Evolutionary conservation across 2,888 invertebrate species (phyloP).

Genomic region (Nomada fabriciana): DNA sequence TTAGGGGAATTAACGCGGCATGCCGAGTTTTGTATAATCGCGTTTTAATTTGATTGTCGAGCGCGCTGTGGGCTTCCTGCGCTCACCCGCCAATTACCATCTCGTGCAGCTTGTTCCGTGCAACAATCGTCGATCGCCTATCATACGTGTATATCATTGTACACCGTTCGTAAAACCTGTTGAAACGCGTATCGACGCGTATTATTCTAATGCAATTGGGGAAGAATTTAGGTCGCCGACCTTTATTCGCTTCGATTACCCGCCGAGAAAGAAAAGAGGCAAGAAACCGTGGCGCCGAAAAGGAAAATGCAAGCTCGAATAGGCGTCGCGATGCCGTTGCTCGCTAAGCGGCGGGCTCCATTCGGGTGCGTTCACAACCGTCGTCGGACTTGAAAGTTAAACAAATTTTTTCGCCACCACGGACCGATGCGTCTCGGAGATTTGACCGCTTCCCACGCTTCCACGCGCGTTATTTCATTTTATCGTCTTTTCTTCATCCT

Average conservation of each 20-base stretch:
- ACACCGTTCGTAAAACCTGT: background rate
- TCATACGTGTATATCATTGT: too few species aligned
- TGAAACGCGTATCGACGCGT: too few species aligned
- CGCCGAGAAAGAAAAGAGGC: background rate
- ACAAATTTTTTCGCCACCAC: background rate
- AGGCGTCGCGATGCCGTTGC: slow-evolving; percentile 18
- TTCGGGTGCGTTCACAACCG: too few species aligned
- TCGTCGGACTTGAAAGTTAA: too few species aligned
- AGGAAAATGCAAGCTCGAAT: slow-evolving; percentile 17
- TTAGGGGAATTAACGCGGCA: slow-evolving; percentile 15
- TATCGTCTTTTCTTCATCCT: background rate
- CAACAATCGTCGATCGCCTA: background rate
- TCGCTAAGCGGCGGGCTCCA: background rate
- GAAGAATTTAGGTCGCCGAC: too few species aligned
- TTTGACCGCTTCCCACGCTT: background rate
- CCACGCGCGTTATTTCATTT: too few species aligned
- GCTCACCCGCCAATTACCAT: slow-evolving; percentile 8
- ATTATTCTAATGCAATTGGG: too few species aligned
- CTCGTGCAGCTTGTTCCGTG: background rate
- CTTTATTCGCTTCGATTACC: too few species aligned
- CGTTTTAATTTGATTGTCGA: slow-evolving; percentile 35
- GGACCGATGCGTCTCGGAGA: background rate
- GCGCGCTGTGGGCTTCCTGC: slow-evolving; percentile 29
- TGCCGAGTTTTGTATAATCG: slow-evolving; percentile 34
- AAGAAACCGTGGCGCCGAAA: slow-evolving; percentile 25